These are phyloP conservation scores for Eubucco bourcierii DNA, from an alignment of 2,113 vertebrate species.

Conservation along the genomic window DNA sequence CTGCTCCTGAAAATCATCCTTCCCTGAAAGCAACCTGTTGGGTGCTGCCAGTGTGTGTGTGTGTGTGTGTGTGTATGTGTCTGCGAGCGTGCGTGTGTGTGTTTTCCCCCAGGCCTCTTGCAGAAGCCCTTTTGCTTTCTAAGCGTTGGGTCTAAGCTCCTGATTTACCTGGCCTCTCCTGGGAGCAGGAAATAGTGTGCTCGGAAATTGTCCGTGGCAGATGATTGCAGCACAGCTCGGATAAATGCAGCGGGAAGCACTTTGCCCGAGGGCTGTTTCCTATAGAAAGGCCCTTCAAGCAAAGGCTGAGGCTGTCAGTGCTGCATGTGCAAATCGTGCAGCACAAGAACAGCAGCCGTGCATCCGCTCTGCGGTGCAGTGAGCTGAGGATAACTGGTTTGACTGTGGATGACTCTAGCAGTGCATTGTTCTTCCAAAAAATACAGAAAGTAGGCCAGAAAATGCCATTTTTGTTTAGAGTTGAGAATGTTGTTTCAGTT, in stretches of 20 bases:
- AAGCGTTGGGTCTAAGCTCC: background rate
- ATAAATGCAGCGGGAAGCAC: background rate
- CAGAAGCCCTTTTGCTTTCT: background rate
- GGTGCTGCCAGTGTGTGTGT: fast-evolving
- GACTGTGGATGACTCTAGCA: background rate
- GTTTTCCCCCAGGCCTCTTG: fast-evolving
- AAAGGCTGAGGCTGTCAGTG: background rate
- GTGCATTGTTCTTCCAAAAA: background rate
- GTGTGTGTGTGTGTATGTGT: fast-evolving
- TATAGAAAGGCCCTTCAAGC: background rate
- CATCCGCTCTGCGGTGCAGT: fast-evolving
- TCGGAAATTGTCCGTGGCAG: background rate
- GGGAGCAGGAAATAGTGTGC: background rate
- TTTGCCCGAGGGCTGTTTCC: background rate
- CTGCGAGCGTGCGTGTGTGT: too few relatives aligned
- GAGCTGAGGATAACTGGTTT: background rate
- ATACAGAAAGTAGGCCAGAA: background rate
- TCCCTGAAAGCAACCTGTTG: background rate
- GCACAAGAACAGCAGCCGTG: background rate
- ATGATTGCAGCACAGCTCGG: background rate
- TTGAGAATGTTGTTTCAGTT: background rate
- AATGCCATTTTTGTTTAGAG: slow-evolving; percentile 11
- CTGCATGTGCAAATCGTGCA: background rate
- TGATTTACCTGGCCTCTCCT: background rate
- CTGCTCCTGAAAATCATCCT: background rate